Percentiles rank a stretch among this genome's conserved stretches.
Conservation (phyloP, 2,888 invertebrate genomes). For the Andrena praecox region DNA sequence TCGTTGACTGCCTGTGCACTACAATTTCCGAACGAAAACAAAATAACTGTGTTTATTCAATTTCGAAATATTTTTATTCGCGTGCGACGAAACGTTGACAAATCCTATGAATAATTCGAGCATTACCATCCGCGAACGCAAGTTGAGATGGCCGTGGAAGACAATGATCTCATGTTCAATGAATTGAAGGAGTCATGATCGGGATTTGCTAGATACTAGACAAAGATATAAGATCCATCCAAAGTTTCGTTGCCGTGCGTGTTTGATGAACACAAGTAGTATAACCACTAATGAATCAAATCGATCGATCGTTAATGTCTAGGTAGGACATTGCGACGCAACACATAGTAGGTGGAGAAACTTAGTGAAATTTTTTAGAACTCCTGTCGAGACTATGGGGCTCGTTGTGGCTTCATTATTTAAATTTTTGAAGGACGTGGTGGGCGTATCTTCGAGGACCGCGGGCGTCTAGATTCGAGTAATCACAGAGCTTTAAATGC, state of each 20-base stretch:
- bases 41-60: constrained; percentile 65
- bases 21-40: constrained; percentile 62
- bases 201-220: constrained; percentile 75
- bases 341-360: constrained; percentile 79
- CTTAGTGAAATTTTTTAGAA: constrained; percentile 81
- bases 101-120: constrained; percentile 68
- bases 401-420: constrained; percentile 81
- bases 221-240: constrained; percentile 62
- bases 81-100: constrained; percentile 74
- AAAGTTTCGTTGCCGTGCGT: constrained; percentile 72
- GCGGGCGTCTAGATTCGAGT: constrained; percentile 57
- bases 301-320: constrained; percentile 78
- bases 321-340: constrained; percentile 72
- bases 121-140: constrained; percentile 25
- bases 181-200: constrained; percentile 41
- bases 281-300: constrained; percentile 80
- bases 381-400: constrained; percentile 81
- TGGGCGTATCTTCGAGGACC: constrained; percentile 66
- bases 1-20: constrained; percentile 73
- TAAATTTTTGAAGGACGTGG: constrained; percentile 64
- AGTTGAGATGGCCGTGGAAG: constrained; percentile 34
- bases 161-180: constrained; percentile 64
- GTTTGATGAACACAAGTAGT: constrained; percentile 75
- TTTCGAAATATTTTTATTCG: constrained; percentile 73
- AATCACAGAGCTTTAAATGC: constrained; percentile 65